Conservation (phyloP, 2,888 invertebrate species). For the Rhingia rostrata region DNA sequence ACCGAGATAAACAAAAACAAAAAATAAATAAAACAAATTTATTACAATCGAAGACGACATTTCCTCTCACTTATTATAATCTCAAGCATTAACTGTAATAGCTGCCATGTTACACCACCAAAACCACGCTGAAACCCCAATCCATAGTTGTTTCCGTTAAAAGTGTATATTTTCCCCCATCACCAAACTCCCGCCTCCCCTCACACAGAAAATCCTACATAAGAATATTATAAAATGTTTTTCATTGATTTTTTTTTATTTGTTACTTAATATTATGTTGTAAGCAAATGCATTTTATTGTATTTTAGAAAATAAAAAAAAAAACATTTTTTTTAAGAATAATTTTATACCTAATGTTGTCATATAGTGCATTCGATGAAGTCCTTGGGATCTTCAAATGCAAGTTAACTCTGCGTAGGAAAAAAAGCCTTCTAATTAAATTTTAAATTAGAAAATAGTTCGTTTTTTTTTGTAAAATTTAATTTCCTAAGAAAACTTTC, state of each 20-base stretch:
- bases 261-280: slow-evolving; percentile 70
- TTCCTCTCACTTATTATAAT: slow-evolving; percentile 15
- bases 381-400: slow-evolving; percentile 55
- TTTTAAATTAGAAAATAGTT: slow-evolving; percentile 26
- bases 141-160: slow-evolving; percentile 27
- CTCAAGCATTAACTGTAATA: slow-evolving; percentile 46
- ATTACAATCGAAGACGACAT: slow-evolving; percentile 15
- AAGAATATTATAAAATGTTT: slow-evolving; percentile 33
- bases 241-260: slow-evolving; percentile 60
- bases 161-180: slow-evolving; percentile 51
- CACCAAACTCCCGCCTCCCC: too few relatives aligned
- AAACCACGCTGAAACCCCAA: slow-evolving; percentile 4
- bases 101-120: slow-evolving; percentile 57
- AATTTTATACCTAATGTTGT: slow-evolving; percentile 72
- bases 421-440: background rate
- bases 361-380: slow-evolving; percentile 55
- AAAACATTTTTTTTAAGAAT: slow-evolving; percentile 48
- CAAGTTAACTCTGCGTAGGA: slow-evolving; percentile 19
- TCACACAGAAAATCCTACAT: slow-evolving; percentile 23
- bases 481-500: slow-evolving; percentile 21
- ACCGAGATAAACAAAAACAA: slow-evolving; percentile 34
- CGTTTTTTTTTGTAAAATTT: slow-evolving; percentile 2
- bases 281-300: slow-evolving; percentile 71
- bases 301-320: slow-evolving; percentile 62
- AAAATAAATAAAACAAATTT: slow-evolving; percentile 1